Percentiles rank a stretch among this genome's conserved stretches.
phyloP scores from a whole-genome alignment of 2,113 vertebrate genomes.

The Noturus placidus region DNA sequence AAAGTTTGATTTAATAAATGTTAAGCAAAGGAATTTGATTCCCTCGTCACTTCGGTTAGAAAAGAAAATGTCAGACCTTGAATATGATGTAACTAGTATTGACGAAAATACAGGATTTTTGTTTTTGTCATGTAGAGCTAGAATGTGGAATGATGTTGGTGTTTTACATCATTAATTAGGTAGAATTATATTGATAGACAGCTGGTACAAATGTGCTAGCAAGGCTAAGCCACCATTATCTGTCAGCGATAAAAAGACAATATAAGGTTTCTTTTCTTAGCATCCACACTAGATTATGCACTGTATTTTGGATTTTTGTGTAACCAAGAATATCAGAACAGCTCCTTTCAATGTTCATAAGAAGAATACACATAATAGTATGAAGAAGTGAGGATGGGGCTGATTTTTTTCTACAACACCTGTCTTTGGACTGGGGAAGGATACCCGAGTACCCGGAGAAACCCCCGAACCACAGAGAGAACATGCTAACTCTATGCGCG shows the following conservation, averaged over 20 bases:
- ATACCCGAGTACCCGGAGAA: no score
- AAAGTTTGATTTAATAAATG: constrained; percentile 68
- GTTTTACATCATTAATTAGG: neutral
- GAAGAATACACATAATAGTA: neutral
- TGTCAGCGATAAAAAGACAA: neutral
- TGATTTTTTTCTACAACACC: neutral
- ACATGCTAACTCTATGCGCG: no score
- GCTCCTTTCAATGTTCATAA: neutral
- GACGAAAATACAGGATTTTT: neutral
- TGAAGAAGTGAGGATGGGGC: neutral
- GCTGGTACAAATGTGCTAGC: neutral
- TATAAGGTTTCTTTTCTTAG: neutral
- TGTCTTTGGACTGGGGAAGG: no score
- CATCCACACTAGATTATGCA: neutral
- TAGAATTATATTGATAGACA: neutral
- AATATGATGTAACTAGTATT: neutral
- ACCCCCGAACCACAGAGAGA: no score
- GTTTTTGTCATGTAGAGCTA: neutral
- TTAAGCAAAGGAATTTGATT: constrained; percentile 58
- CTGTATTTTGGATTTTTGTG: neutral
- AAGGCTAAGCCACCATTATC: neutral
- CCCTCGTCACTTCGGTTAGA: constrained; percentile 60
- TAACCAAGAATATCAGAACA: neutral
- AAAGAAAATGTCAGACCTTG: constrained; percentile 44
- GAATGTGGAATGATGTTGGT: neutral